Evolutionary conservation across 2,797 vertebrate species (phyloP).

Genomic region (Ispidina lecontei): DNA sequence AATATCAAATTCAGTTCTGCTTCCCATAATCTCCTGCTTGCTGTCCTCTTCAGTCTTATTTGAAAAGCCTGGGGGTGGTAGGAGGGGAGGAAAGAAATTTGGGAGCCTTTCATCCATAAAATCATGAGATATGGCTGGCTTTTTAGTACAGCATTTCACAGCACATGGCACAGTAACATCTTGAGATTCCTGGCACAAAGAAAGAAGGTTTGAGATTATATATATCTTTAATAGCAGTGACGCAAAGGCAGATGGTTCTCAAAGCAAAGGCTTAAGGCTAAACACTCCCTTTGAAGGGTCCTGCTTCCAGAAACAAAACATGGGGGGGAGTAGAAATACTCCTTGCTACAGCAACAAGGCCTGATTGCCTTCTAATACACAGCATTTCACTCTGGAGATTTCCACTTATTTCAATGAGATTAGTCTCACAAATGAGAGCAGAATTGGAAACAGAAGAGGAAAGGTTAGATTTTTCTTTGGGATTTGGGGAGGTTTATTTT

Average conservation of each 20-base stretch:
- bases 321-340: neutral
- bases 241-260: conserved; percentile 71
- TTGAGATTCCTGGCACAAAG: conserved; percentile 76
- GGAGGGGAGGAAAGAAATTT: conserved; percentile 53
- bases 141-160: conserved; percentile 76
- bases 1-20: conserved; percentile 63
- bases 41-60: conserved; percentile 68
- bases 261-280: conserved; percentile 68
- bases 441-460: neutral
- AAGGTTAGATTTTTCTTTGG: conserved; percentile 14
- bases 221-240: conserved; percentile 73
- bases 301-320: conserved; percentile 37
- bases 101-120: conserved; percentile 71
- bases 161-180: conserved; percentile 80
- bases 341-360: conserved; percentile 15
- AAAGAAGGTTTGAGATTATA: conserved; percentile 65
- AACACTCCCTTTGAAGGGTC: conserved; percentile 55
- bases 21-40: conserved; percentile 70
- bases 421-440: neutral
- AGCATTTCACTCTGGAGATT: neutral
- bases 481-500: neutral
- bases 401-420: neutral
- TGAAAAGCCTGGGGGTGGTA: conserved; percentile 70
- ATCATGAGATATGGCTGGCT: conserved; percentile 70
- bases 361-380: neutral